These are phyloP conservation scores for Ramazzottius varieornatus DNA, from an alignment of 2,888 invertebrate genomes.

Conservation along the genomic window DNA sequence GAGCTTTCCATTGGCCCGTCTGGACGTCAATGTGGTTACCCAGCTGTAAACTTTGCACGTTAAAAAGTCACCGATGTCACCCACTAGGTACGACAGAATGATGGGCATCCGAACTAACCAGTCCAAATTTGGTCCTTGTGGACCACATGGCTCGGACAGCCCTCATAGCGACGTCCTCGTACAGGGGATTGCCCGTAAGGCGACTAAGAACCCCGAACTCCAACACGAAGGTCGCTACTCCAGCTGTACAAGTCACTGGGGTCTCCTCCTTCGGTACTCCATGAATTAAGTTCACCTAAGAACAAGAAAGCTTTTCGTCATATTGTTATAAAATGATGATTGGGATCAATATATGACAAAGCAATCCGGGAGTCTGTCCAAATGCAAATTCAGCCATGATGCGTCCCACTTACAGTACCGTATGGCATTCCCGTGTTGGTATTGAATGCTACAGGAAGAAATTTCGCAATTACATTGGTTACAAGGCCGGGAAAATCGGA, in stretches of 20 bases:
- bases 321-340: not conserved
- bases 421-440: constrained; percentile 66
- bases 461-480: too few species aligned
- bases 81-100: not conserved
- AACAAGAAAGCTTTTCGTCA: not conserved
- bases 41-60: too few species aligned
- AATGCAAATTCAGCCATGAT: not conserved
- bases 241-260: constrained; percentile 84
- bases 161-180: constrained; percentile 66
- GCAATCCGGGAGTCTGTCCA: not conserved
- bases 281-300: constrained; percentile 33
- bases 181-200: constrained; percentile 57
- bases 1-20: constrained; percentile 83
- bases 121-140: constrained; percentile 48
- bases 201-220: constrained; percentile 83
- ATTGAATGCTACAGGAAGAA: constrained; percentile 22
- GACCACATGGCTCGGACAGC: constrained; percentile 66
- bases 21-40: constrained; percentile 80
- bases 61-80: constrained; percentile 7
- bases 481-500: constrained; percentile 4
- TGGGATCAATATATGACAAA: not conserved
- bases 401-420: constrained; percentile 53
- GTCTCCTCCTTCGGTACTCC: constrained; percentile 87
- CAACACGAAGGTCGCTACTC: constrained; percentile 81
- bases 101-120: constrained; percentile 15